phyloP scores from a whole-genome alignment of 1,140 invertebrate genomes.

The Drosophila oshimai region DNA sequence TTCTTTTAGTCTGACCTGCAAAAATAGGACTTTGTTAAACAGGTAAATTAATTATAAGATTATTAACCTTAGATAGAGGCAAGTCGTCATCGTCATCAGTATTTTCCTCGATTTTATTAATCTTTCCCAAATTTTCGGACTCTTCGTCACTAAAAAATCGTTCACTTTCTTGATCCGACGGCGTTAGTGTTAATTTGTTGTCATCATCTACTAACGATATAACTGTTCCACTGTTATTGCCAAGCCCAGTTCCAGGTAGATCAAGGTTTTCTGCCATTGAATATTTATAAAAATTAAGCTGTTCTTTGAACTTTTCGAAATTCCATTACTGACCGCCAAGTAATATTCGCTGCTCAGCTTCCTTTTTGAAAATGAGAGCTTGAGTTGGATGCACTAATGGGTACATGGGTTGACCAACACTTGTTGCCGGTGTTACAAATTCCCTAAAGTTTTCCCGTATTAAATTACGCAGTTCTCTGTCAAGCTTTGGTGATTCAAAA shows the following conservation, averaged over 20 bases:
- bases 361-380: conserved; percentile 57
- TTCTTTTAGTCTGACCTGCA: conserved; percentile 82
- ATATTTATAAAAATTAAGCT: conserved; percentile 1
- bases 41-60: not conserved
- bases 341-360: conserved; percentile 56
- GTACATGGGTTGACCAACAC: conserved; percentile 53
- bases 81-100: conserved; percentile 95
- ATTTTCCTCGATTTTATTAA: conserved; percentile 85
- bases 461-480: conserved; percentile 92
- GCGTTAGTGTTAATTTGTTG: conserved; percentile 31
- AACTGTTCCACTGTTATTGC: conserved; percentile 7
- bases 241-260: conserved; percentile 13
- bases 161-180: conserved; percentile 84
- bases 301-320: not conserved
- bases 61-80: conserved; percentile 87
- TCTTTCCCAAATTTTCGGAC: conserved; percentile 85
- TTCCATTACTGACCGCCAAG: conserved; percentile 26
- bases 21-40: not conserved
- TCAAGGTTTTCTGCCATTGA: conserved; percentile 41
- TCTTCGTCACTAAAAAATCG: conserved; percentile 92
- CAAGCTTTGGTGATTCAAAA: conserved; percentile 96
- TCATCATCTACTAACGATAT: conserved; percentile 58
- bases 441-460: conserved; percentile 96
- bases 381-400: conserved; percentile 43
- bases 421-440: conserved; percentile 88